Conservation (phyloP, 2,888 invertebrate species). For the Laothoe populi region DNA sequence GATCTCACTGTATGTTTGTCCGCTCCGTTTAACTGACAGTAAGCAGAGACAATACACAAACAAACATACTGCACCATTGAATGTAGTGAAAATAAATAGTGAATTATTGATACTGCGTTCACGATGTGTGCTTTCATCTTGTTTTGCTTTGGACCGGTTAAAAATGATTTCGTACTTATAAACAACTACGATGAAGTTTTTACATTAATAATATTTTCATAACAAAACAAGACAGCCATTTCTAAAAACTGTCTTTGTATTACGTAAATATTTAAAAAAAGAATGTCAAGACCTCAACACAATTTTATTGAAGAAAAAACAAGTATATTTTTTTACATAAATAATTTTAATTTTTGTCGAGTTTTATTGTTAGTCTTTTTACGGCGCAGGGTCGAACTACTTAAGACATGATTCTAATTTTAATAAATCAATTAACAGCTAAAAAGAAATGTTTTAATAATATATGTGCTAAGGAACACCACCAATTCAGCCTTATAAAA, state of each 20-base stretch:
- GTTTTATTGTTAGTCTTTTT: too few species aligned
- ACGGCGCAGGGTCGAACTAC: too few species aligned
- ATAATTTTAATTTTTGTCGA: too few species aligned
- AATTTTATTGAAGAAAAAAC: too few species aligned
- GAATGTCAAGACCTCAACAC: too few species aligned
- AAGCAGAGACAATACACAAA: neutral
- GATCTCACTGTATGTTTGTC: neutral
- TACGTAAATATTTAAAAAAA: too few species aligned
- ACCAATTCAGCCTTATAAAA: neutral
- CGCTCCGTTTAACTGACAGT: neutral
- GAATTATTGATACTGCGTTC: conserved; percentile 12
- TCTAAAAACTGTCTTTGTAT: neutral
- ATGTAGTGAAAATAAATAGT: conserved; percentile 13
- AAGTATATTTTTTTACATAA: too few species aligned
- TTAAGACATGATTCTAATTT: too few species aligned
- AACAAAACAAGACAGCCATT: neutral
- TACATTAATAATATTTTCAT: neutral
- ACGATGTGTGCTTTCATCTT: neutral
- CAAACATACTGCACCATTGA: neutral
- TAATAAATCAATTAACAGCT: too few species aligned
- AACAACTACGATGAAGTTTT: neutral
- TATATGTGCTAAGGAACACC: too few species aligned
- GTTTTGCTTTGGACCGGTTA: neutral
- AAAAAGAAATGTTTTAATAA: too few species aligned
- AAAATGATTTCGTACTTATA: neutral